Percentiles rank a stretch among this genome's conserved stretches.
Evolutionary conservation across 2,888 invertebrate species (phyloP).

Genomic region (Pinctada fucata): DNA sequence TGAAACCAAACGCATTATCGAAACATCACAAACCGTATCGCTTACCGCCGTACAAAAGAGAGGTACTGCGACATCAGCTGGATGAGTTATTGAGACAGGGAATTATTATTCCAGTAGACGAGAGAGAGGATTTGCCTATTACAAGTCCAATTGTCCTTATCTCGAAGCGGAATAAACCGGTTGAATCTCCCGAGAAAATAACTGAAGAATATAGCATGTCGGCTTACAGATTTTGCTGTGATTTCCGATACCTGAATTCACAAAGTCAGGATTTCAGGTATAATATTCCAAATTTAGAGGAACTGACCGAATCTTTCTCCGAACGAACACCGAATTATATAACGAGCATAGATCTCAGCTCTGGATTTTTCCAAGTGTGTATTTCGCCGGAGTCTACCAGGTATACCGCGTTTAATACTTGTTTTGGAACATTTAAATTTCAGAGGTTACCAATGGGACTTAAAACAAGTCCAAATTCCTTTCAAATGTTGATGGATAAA

Average conservation of each 20-base stretch:
- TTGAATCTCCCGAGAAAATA: constrained; percentile 1
- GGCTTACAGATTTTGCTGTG: constrained; percentile 10
- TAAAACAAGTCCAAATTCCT: constrained; percentile 39
- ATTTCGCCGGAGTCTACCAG: constrained; percentile 25
- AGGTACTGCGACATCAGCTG: constrained; percentile 29
- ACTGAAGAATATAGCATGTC: constrained; percentile 13
- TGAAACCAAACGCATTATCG: constrained; percentile 19
- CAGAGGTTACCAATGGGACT: constrained; percentile 45
- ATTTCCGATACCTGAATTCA: constrained; percentile 19
- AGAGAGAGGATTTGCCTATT: constrained; percentile 35
- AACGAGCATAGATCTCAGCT: constrained; percentile 42
- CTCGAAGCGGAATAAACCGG: constrained; percentile 38
- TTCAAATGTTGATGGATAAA: constrained; percentile 48
- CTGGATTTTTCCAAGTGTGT: constrained; percentile 42
- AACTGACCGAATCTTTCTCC: constrained; percentile 46
- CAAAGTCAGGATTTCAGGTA: constrained; percentile 29
- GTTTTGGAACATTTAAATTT: constrained; percentile 45
- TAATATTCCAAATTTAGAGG: constrained; percentile 28
- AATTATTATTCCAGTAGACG: constrained; percentile 37
- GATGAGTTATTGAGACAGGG: constrained; percentile 34
- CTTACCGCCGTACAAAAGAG: constrained; percentile 25
- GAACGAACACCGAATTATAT: constrained; percentile 42
- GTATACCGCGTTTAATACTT: constrained; percentile 45
- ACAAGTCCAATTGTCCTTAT: constrained; percentile 41
- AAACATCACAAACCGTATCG: constrained; percentile 32